Base-by-base conservation (phyloP, 2,113 vertebrate genomes). In the Sardina pilchardus region DNA sequence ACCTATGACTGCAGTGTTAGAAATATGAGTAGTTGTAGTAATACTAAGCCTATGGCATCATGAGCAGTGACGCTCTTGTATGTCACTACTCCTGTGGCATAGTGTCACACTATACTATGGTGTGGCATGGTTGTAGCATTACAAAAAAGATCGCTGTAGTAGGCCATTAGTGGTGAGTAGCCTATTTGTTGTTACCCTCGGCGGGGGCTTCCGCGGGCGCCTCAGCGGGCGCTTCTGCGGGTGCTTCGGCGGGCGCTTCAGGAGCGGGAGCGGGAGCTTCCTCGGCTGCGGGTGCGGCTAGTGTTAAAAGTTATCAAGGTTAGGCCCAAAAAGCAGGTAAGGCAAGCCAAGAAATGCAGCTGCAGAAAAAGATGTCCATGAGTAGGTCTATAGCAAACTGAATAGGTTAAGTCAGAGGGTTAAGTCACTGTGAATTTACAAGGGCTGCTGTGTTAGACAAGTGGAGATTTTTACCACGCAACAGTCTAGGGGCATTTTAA, bases 281-380 rank as follows among this genome's bases (percentile, higher is more conserved):
- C 14, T 45, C 82, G 43, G 71, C 45, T 34, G 71, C 71, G 0
- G 45, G 45, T 42, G 84, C 36, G 17, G 63, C 83, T 84, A 34
- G 39, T 50, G 44, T 85, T 85, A 39, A 47, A 83, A 42, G 78
- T 86, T 83, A 86, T 39, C 56, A 48, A 21, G n/a, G 82, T 56
- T 26, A n/a, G 8, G 48, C 81, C 48, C 10, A 6, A 47, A 47
- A 5, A 78, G 48, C 47, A 34, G 34, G 63, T n/a, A 42, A 86
- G 44, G 75, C 26, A 48, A 83, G n/a, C 21, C 34, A 56, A 81
- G 44, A 12, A 80, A 59, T 53, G 4, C 36, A 75, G 82, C 63
- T 63, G 36, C 59, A 59, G 39, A 21, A 10, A 34, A 14, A 59
- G 82, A 17, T 16, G 16, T 4, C 16, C 48, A 53, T 53, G 48